Conservation (phyloP, 2,113 vertebrate genomes). For the Nothoprocta pentlandii region DNA sequence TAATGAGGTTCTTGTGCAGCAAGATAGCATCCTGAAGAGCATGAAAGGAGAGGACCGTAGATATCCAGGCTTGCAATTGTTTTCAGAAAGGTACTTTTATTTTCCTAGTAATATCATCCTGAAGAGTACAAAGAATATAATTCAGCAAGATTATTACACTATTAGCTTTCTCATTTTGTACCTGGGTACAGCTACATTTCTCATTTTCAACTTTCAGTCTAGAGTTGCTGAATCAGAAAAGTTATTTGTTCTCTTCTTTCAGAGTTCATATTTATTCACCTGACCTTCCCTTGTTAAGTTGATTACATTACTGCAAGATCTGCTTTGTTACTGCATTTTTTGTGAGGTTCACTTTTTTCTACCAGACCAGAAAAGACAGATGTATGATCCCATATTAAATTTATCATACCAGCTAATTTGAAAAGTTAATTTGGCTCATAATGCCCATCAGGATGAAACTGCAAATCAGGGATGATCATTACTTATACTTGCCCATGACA, state of each 20-base stretch:
- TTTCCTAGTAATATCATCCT: background rate
- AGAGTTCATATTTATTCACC: background rate
- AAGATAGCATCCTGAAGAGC: background rate
- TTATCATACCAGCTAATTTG: background rate
- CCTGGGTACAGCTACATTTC: conserved; percentile 1
- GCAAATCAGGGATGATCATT: background rate
- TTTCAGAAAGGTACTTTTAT: background rate
- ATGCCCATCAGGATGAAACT: background rate
- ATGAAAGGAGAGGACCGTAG: background rate
- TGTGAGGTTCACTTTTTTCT: background rate
- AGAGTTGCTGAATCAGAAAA: background rate
- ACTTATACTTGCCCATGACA: background rate
- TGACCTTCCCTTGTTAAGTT: background rate
- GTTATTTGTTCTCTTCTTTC: background rate
- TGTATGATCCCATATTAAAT: background rate
- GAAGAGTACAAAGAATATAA: conserved; percentile 19
- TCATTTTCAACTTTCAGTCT: conserved; percentile 10
- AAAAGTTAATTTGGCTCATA: background rate
- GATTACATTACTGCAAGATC: background rate
- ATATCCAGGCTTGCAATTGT: background rate
- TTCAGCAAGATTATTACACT: conserved; percentile 5
- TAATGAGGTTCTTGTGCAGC: background rate
- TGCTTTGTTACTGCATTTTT: background rate
- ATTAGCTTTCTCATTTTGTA: background rate
- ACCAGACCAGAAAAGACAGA: background rate